phyloP scores from a whole-genome alignment of 1,140 invertebrate genomes.

The Manduca sexta region DNA sequence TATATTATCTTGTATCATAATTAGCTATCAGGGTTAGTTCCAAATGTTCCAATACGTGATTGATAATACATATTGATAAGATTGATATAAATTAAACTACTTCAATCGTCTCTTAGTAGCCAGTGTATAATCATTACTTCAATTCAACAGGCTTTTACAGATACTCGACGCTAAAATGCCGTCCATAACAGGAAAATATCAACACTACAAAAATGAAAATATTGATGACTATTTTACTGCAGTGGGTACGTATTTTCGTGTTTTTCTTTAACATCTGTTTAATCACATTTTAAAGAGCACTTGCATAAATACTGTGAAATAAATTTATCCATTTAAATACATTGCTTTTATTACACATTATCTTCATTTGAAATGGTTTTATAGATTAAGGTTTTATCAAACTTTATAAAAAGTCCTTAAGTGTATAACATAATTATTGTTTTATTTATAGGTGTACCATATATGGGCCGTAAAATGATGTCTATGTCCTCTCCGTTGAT shows the following conservation, averaged over 20 bases:
- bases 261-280: too few relatives aligned
- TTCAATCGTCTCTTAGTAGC: too few relatives aligned
- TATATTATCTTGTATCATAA: too few relatives aligned
- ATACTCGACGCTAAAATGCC: conserved; percentile 46
- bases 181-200: conserved; percentile 74
- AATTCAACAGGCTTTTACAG: neutral
- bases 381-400: too few relatives aligned
- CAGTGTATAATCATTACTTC: neutral
- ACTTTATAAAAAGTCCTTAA: too few relatives aligned
- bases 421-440: too few relatives aligned
- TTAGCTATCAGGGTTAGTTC: too few relatives aligned
- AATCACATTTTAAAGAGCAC: too few relatives aligned
- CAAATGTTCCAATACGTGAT: conserved; percentile 14
- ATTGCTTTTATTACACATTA: too few relatives aligned
- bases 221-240: conserved; percentile 77
- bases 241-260: conserved; percentile 66
- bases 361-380: too few relatives aligned
- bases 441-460: conserved; percentile 63
- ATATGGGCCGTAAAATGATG: conserved; percentile 78
- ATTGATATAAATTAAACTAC: conserved; percentile 1
- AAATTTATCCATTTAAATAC: too few relatives aligned
- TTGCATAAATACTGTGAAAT: too few relatives aligned
- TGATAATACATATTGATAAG: conserved; percentile 18
- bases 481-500: conserved; percentile 73
- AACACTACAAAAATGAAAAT: conserved; percentile 77